Percentiles rank a stretch among this genome's conserved stretches.
Evolutionary conservation across 2,888 invertebrate genomes (phyloP).

Genomic region (Eupithecia exiguata): DNA sequence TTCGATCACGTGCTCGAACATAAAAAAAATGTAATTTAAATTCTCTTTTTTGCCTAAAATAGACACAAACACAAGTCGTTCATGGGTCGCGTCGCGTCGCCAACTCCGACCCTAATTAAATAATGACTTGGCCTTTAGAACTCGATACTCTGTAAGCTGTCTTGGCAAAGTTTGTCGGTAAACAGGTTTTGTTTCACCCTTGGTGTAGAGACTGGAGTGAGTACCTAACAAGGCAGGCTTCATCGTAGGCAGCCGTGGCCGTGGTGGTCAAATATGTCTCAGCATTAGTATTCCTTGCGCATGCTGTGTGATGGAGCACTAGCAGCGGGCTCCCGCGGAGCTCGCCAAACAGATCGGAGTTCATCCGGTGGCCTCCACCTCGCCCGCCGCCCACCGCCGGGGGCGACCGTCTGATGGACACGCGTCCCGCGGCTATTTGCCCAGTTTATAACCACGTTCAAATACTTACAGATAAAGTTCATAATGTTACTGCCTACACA

Average conservation of each 20-base stretch:
- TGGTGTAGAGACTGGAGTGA: not conserved
- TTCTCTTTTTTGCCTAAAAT: no score
- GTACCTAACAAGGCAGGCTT: no score
- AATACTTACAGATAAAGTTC: not conserved
- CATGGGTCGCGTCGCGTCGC: slow-evolving; percentile 4
- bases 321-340: no score
- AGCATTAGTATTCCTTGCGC: not conserved
- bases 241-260: no score
- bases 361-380: no score
- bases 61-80: not conserved
- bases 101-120: not conserved
- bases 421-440: not conserved
- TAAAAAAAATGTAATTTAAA: no score
- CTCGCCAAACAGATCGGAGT: no score
- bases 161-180: not conserved
- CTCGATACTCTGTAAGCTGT: not conserved
- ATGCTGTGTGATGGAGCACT: not conserved
- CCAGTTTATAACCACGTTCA: not conserved
- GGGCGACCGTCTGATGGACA: not conserved
- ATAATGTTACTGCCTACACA: not conserved
- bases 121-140: not conserved
- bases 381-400: no score
- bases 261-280: not conserved
- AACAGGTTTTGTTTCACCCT: not conserved
- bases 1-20: no score